Evolutionary conservation across 2,797 vertebrate species (phyloP).

Genomic region (Karalla daura): DNA sequence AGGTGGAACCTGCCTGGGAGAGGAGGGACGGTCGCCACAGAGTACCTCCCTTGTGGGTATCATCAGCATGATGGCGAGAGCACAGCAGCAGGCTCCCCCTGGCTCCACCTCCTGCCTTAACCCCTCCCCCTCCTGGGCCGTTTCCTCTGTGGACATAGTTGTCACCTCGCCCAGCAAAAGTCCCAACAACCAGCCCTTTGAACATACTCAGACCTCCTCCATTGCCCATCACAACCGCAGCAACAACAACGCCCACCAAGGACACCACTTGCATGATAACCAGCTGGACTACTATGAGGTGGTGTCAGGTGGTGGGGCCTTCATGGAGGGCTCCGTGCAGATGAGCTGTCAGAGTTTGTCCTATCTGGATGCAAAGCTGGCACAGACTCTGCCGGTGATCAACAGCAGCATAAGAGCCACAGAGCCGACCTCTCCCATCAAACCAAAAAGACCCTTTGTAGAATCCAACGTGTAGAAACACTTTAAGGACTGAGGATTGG

Average conservation of each 20-base stretch:
- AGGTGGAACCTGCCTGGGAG: constrained; percentile 89
- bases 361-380: constrained; percentile 92
- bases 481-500: neutral
- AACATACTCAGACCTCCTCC: constrained; percentile 80
- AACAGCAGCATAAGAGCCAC: constrained; percentile 87
- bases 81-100: constrained; percentile 84
- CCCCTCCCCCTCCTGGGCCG: constrained; percentile 93
- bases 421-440: constrained; percentile 95
- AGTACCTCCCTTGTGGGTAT: constrained; percentile 97
- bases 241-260: constrained; percentile 98
- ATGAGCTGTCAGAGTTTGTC: constrained; percentile 91
- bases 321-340: constrained; percentile 85
- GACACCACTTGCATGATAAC: constrained; percentile 91
- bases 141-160: constrained; percentile 95
- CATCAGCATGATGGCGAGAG: constrained; percentile 93
- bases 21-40: constrained; percentile 89
- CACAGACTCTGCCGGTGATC: constrained; percentile 91
- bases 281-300: constrained; percentile 79
- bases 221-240: constrained; percentile 99
- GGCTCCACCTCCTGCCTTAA: constrained; percentile 68
- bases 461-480: constrained; percentile 94
- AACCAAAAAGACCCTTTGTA: constrained; percentile 99
- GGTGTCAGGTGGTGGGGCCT: constrained; percentile 81
- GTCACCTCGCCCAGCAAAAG: constrained; percentile 89
- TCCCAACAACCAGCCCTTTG: constrained; percentile 64